A percentile compares a stretch with the other conserved stretches of the same genome.
phyloP scores from a whole-genome alignment of 2,113 vertebrate genomes.

The Trinectes maculatus region DNA sequence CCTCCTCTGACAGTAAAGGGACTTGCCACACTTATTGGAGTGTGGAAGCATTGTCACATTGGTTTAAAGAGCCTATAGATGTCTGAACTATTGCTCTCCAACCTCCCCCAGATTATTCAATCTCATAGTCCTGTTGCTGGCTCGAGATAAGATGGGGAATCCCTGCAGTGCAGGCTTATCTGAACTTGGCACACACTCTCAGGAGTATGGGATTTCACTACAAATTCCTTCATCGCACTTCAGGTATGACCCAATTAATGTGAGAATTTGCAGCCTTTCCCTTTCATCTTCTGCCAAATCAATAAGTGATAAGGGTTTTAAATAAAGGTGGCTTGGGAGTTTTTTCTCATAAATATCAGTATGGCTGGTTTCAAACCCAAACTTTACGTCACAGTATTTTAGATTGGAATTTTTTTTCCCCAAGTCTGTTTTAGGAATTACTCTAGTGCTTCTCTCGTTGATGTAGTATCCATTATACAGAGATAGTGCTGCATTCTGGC shows the following conservation, averaged over 20 bases:
- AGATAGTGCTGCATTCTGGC: background rate
- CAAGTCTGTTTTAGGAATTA: background rate
- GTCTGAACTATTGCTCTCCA: constrained; percentile 79
- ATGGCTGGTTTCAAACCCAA: background rate
- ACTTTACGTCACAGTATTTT: background rate
- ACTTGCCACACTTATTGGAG: constrained; percentile 69
- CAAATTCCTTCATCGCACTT: constrained; percentile 67
- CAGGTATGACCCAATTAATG: constrained; percentile 85
- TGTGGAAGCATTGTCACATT: constrained; percentile 76
- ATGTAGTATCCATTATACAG: background rate
- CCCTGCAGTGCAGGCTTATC: constrained; percentile 83
- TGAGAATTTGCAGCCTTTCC: constrained; percentile 66
- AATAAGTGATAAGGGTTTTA: constrained; percentile 71
- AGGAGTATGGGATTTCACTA: constrained; percentile 79
- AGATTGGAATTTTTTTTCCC: background rate
- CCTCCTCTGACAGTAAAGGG: constrained; percentile 45
- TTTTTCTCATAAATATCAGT: constrained; percentile 44
- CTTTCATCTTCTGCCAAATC: constrained; percentile 60
- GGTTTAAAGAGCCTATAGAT: constrained; percentile 77
- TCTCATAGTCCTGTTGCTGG: constrained; percentile 78
- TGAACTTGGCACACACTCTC: constrained; percentile 77
- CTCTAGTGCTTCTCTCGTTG: background rate
- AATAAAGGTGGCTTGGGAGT: constrained; percentile 35
- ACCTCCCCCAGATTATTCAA: constrained; percentile 80
- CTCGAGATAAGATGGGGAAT: constrained; percentile 82